phyloP scores from a whole-genome alignment of 2,888 invertebrate genomes.

The Corbicula japonica region DNA sequence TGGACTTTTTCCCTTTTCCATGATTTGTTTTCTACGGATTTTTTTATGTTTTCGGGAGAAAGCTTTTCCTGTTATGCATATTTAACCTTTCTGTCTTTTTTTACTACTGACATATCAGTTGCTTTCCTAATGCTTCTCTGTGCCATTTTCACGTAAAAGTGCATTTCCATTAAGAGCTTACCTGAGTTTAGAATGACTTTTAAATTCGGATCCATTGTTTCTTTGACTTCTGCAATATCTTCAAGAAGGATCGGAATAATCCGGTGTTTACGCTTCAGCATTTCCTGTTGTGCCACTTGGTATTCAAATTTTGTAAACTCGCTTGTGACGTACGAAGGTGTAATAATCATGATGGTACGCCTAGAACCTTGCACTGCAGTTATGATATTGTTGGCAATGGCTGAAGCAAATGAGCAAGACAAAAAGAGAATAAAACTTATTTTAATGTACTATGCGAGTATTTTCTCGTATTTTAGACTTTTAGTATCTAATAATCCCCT shows the following conservation, averaged over 20 bases:
- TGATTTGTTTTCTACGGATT: background rate
- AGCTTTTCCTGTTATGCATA: constrained; percentile 6
- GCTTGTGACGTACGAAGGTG: constrained; percentile 72
- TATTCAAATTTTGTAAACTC: constrained; percentile 79
- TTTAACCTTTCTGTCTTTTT: background rate
- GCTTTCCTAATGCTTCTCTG: too few species aligned
- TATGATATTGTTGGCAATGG: constrained; percentile 77
- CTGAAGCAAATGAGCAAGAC: constrained; percentile 58
- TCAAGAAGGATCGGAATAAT: constrained; percentile 77
- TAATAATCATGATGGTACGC: constrained; percentile 72
- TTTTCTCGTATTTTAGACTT: background rate
- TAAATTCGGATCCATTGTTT: constrained; percentile 70
- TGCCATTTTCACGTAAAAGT: too few species aligned
- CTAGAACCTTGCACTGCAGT: constrained; percentile 73
- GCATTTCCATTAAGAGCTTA: constrained; percentile 2
- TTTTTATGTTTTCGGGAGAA: background rate
- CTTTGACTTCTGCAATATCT: constrained; percentile 63
- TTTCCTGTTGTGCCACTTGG: constrained; percentile 78
- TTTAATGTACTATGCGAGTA: background rate
- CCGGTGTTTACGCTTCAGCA: constrained; percentile 74
- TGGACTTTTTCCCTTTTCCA: background rate
- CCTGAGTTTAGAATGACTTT: constrained; percentile 70
- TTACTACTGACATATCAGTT: too few species aligned
- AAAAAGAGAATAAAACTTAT: background rate
- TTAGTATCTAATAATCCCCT: background rate